These are phyloP conservation scores for Zygaena filipendulae DNA, from an alignment of 2,888 invertebrate genomes.

Conservation along the genomic window DNA sequence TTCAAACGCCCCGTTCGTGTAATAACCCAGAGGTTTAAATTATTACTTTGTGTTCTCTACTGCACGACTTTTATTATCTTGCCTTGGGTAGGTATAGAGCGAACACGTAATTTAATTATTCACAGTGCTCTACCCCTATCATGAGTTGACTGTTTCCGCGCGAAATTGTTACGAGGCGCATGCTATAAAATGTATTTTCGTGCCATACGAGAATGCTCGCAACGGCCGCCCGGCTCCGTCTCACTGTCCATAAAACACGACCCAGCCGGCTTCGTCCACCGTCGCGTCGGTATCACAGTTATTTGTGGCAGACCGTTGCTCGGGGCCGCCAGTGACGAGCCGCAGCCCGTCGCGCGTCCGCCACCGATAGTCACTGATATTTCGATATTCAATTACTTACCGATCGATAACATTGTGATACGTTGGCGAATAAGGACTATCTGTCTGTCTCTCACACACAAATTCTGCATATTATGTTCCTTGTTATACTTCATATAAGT, in stretches of 20 bases:
- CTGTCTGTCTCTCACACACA: too few relatives aligned
- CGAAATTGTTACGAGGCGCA: constrained; percentile 24
- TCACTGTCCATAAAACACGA: constrained; percentile 32
- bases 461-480: too few relatives aligned
- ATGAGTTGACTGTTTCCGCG: constrained; percentile 22
- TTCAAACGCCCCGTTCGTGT: too few relatives aligned
- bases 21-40: too few relatives aligned
- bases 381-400: too few relatives aligned
- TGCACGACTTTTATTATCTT: too few relatives aligned
- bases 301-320: constrained; percentile 25
- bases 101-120: constrained; percentile 36
- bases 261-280: constrained; percentile 31
- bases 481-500: too few relatives aligned
- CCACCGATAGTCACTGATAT: background rate
- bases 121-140: constrained; percentile 30
- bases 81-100: too few relatives aligned
- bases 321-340: constrained; percentile 25
- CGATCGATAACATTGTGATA: too few relatives aligned
- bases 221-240: constrained; percentile 18
- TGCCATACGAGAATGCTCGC: constrained; percentile 24
- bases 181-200: constrained; percentile 28
- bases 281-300: constrained; percentile 33
- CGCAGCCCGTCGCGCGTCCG: too few relatives aligned
- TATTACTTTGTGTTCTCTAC: too few relatives aligned
- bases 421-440: too few relatives aligned